Evolutionary conservation across 2,888 invertebrate species (phyloP).

Genomic region (Norana najaformis): DNA sequence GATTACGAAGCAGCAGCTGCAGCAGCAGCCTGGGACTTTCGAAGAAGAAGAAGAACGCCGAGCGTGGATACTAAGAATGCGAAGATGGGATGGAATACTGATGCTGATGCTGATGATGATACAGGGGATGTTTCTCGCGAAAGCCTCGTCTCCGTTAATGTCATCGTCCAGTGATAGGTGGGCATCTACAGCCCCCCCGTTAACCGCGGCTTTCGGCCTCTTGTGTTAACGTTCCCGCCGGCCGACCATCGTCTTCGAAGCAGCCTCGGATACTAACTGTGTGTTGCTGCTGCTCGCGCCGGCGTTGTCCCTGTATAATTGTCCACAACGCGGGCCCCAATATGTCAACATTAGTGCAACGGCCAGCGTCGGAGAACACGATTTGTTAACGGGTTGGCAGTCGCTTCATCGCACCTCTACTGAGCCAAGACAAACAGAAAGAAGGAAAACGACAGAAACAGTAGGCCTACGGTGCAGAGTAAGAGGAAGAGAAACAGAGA

Average conservation of each 20-base stretch:
- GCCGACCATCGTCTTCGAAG: neutral
- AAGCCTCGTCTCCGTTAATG: neutral
- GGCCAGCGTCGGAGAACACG: neutral
- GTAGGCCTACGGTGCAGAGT: neutral
- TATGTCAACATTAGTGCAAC: constrained; percentile 20
- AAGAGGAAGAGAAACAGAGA: neutral
- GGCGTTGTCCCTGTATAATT: neutral
- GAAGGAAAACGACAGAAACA: neutral
- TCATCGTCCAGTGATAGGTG: neutral
- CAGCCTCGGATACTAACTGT: neutral
- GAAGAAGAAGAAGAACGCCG: too few relatives aligned
- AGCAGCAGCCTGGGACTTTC: too few relatives aligned
- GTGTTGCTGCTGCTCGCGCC: neutral
- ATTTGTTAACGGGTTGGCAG: neutral
- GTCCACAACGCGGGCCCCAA: neutral
- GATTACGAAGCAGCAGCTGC: neutral
- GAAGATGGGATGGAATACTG: neutral
- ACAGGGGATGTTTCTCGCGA: neutral
- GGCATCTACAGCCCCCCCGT: too few relatives aligned
- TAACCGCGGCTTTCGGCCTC: constrained; percentile 1
- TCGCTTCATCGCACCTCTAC: neutral
- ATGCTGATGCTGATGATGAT: neutral
- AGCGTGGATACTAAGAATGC: neutral
- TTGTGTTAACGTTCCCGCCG: neutral
- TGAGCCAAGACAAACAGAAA: neutral